Base-by-base conservation (phyloP, 30 jellyfish, hydroid and myxozoan species). In the Haliclystus octoradiatus region DNA sequence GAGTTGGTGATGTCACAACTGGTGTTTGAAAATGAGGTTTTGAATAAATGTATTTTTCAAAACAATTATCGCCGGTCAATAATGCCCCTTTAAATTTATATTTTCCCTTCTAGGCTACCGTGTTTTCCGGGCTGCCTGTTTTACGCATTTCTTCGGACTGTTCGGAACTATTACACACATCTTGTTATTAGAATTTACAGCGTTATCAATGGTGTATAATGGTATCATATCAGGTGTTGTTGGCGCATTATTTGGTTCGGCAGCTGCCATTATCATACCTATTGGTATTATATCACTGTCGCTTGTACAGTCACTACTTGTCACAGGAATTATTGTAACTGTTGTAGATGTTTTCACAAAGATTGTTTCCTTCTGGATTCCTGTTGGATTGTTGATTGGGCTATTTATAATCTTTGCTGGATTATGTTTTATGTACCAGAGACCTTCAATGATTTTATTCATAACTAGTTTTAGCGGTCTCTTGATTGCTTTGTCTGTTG, bases 401-500 rank as follows among this genome's bases (percentile, higher is more conserved):
- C 77, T 70, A 15, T 78, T 80, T 75, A 46, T 78, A 69, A 22
- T 86, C 3, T 70, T 86, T 19, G 49, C 92, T 26, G 66, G 46
- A 24, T 19, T 74, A 0, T 40, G 61, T 30, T 28, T 78, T 15
- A 50, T 62, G 1, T 53, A 68, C 61, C 86, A 78, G 65, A 52
- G 96, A 19, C 31, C 79, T 2, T 72, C 80, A 3, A 83, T 88
- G 22, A 75, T 86, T 51, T 74, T 79, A 22, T 86, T 78, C 78
- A 75, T 86, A 70, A 78, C 94, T 46, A 86, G 96, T 65, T 78
- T 27, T 53, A 85, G 96, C 61, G 94, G 89, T 57, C 63, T 78
- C 9, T 70, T 86, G 47, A 74, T 79, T 30, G 79, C 79, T 94
- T 22, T 79, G 71, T 50, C 94, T 2, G 78, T 79, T 14, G 96